A percentile compares a stretch with the other conserved stretches of the same genome.
Evolutionary conservation across 2,888 invertebrate species (phyloP).

Genomic region (Leptura quadrifasciata): DNA sequence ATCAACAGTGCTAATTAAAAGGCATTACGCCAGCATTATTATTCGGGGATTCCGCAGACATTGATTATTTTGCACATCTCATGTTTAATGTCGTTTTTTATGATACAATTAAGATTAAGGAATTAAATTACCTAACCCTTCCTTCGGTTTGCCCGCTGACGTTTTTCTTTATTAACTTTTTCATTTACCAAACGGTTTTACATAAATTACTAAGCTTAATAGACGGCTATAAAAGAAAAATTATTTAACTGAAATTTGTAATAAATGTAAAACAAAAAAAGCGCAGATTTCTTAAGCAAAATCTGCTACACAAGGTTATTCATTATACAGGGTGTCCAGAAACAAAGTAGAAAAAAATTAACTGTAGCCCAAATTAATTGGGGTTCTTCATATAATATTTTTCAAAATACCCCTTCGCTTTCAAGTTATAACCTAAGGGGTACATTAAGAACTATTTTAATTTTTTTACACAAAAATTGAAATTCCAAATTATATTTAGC

Average conservation of each 20-base stretch:
- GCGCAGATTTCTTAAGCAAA: neutral
- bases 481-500: too few relatives aligned
- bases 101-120: constrained; percentile 20
- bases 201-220: constrained; percentile 21
- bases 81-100: constrained; percentile 34
- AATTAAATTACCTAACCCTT: constrained; percentile 31
- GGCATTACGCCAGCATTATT: constrained; percentile 37
- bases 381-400: too few relatives aligned
- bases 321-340: too few relatives aligned
- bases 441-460: too few relatives aligned
- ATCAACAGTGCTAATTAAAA: constrained; percentile 68
- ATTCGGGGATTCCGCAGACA: constrained; percentile 31
- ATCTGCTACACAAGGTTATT: neutral
- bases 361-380: too few relatives aligned
- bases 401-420: too few relatives aligned
- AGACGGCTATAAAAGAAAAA: constrained; percentile 1
- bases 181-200: constrained; percentile 23
- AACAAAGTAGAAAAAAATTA: too few relatives aligned
- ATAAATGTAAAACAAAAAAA: neutral
- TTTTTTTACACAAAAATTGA: too few relatives aligned
- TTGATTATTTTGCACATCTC: constrained; percentile 37
- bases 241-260: neutral
- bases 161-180: constrained; percentile 25
- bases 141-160: neutral
- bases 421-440: too few relatives aligned